A percentile compares a stretch with the other conserved stretches of the same genome.
phyloP scores from a whole-genome alignment of 1,140 invertebrate genomes.

The Sinella curviseta region DNA sequence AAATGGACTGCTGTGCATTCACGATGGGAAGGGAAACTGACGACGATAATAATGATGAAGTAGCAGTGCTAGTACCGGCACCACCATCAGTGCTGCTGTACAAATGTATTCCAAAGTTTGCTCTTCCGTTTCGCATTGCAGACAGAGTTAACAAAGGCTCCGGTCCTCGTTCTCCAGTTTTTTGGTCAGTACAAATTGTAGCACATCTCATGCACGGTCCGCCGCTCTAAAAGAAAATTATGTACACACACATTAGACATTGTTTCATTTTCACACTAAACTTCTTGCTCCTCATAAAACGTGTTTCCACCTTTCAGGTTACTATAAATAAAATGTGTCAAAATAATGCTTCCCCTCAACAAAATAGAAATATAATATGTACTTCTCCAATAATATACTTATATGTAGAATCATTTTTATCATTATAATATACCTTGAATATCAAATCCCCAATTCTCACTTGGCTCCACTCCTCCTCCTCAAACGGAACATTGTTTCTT shows the following conservation, averaged over 20 bases:
- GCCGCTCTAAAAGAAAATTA: constrained; percentile 62
- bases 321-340: background rate
- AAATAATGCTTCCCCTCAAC: background rate
- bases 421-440: constrained; percentile 63
- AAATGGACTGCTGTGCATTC: background rate
- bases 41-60: constrained; percentile 22
- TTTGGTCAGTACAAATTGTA: constrained; percentile 91
- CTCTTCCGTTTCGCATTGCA: constrained; percentile 70
- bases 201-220: constrained; percentile 84
- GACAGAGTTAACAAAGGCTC: constrained; percentile 83
- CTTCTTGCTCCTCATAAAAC: background rate
- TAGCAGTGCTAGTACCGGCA: background rate
- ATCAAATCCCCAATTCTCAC: constrained; percentile 68
- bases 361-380: too few species aligned
- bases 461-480: constrained; percentile 72
- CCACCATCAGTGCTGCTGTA: background rate
- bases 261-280: constrained; percentile 35
- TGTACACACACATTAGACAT: constrained; percentile 28
- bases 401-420: background rate
- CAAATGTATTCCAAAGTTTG: constrained; percentile 76
- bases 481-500: constrained; percentile 59
- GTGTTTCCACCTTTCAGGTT: background rate
- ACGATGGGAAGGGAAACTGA: background rate
- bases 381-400: background rate
- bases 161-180: constrained; percentile 72